Evolutionary conservation across 64 coral and sea anemone species (phyloP), one percentile per base, ranked within the genome.

Genomic region (Pocillopora verrucosa): DNA sequence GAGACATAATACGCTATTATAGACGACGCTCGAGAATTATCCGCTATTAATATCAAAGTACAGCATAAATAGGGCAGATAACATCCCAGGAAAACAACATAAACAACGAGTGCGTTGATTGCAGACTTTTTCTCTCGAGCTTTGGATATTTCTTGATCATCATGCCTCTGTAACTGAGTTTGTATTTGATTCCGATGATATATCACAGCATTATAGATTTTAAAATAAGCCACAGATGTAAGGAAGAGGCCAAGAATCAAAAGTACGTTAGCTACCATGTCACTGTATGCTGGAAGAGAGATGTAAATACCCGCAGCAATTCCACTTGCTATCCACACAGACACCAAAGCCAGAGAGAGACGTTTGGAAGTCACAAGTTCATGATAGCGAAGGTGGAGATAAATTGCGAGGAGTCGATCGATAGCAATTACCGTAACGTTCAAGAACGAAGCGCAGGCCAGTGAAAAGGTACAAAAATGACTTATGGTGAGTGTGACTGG

Each of bases 381-480:
- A 34, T 91, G 80, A 51, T 91, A 84, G 64, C 89, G 51, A 16
- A 91, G 59, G 30, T 91, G 89, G 45, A 91, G 72, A 15, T 61
- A 74, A 3, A 91, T 25, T 1, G 89, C 89, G 12, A 84, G 80
- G 20, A 91, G 61, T 20, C 89, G 65, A 59, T 91, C 89, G n/a
- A 73, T 25, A 36, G 80, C 81, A 59, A 84, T 76, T 17, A 60
- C 58, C 2, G 65, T 30, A 1, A 91, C 19, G 2, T 69, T 83
- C 9, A 82, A 84, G 38, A 91, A 84, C 35, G 89, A 91, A 84
- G 63, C 22, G 9, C 9, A 63, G 12, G 81, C 9, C 36, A 84
- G 45, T 24, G 70, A 35, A 35, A 56, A 84, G 3, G 35, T 36
- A 0, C 36, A 69, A 13, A 20, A 84, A 45, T 69, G 26, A 51